Evolutionary conservation across 92 coral and sea anemone species (phyloP), one percentile per base, ranked within the genome.

Genomic region (Epizoanthus stellaris): DNA sequence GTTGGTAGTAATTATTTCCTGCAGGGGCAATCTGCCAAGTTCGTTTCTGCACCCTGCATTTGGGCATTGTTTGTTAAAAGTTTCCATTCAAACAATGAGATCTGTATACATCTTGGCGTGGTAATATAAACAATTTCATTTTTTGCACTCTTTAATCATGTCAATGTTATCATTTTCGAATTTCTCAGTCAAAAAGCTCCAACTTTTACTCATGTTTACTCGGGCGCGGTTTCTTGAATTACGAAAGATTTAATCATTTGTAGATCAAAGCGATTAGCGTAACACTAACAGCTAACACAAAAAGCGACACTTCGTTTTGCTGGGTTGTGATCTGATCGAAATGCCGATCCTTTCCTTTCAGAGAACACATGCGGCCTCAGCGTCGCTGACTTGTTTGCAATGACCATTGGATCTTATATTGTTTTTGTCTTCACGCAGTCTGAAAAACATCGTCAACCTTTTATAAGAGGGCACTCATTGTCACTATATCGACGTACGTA

Each of bases 161-260:
- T 49, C 61, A 52, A 52, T 21, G 45, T 68, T 4, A n/a, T 68
- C 36, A 67, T 38, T 36, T 38, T 68, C 73, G 16, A 34, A 34
- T 68, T 68, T 38, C 49, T 15, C 42, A 34, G 49, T 38, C 45
- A 14, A 25, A 67, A 34, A 34, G 17, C 38, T n/a, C n/a, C n/a
- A n/a, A n/a, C n/a, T n/a, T n/a, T n/a, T n/a, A n/a, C n/a, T n/a
- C n/a, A n/a, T n/a, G n/a, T n/a, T n/a, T 23, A 3, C 43, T 63
- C 59, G 61, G 72, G 72, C 23, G 72, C 72, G 83, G 60, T 79
- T 62, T 79, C 80, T 79, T 63, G 53, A 60, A 59, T 20, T 58
- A 76, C 19, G 36, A 36, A 76, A 76, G 43, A 76, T 59, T 16
- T 34, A 76, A 53, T 14, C 17, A 6, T 30, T 59, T 39, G 3